phyloP scores from a whole-genome alignment of 2,797 vertebrate species.

The Phaenicophaeus curvirostris region DNA sequence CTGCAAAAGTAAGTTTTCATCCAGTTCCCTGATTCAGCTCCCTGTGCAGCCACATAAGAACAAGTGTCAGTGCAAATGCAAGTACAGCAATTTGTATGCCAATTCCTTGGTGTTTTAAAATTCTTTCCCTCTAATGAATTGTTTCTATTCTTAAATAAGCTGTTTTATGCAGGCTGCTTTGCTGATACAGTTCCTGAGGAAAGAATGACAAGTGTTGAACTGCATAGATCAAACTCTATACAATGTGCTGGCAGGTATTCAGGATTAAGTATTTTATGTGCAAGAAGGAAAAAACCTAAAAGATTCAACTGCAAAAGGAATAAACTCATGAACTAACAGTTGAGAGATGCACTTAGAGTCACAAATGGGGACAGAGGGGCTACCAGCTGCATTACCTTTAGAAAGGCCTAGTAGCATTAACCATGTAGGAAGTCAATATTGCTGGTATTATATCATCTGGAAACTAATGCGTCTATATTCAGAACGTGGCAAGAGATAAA shows the following conservation, averaged over 20 bases:
- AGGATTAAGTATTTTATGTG: not conserved
- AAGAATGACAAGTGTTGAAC: slow-evolving; percentile 12
- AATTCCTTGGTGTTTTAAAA: slow-evolving; percentile 18
- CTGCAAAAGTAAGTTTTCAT: slow-evolving; percentile 17
- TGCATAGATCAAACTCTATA: not conserved
- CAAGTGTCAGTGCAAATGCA: slow-evolving; percentile 39
- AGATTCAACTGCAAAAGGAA: not conserved
- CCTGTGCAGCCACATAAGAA: slow-evolving; percentile 24
- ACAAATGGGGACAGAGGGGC: not conserved
- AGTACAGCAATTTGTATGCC: slow-evolving; percentile 11
- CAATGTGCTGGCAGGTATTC: not conserved
- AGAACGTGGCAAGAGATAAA: not conserved
- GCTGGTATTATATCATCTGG: not conserved
- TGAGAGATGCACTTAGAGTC: not conserved
- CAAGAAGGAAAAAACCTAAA: not conserved
- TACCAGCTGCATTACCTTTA: not conserved
- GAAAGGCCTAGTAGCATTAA: not conserved
- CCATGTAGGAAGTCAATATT: not conserved
- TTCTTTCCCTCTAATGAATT: slow-evolving; percentile 19
- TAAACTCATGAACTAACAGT: not conserved
- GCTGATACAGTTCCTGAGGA: not conserved
- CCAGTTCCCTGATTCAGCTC: slow-evolving; percentile 7
- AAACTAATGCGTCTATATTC: not conserved
- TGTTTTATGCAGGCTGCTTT: not conserved
- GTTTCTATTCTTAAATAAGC: not conserved